Conservation (phyloP, 2,113 vertebrate species). For the Gracilinanus agilis region DNA sequence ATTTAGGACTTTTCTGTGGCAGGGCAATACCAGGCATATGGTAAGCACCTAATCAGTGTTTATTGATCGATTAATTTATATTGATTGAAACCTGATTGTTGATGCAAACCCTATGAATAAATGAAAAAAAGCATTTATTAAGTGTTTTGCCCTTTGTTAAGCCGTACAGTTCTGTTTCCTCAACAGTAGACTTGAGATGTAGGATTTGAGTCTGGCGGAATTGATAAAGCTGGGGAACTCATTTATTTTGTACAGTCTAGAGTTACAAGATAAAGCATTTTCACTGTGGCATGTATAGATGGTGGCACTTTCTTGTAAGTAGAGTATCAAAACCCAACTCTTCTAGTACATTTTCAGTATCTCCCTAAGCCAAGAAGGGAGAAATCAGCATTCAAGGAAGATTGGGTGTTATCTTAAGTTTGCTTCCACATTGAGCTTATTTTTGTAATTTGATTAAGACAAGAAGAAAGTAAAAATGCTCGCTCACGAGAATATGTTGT, state of each 20-base stretch:
- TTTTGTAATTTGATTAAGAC: not conserved
- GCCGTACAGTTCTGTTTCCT: not conserved
- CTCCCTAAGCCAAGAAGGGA: not conserved
- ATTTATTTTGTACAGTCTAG: not conserved
- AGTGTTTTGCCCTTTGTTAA: not conserved
- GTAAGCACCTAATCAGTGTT: not conserved
- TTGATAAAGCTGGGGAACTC: not conserved
- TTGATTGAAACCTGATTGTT: not conserved
- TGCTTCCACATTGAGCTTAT: not conserved
- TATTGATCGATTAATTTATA: not conserved
- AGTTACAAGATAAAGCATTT: not conserved
- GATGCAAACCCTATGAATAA: not conserved
- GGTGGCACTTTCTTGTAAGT: not conserved
- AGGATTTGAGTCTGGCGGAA: not conserved
- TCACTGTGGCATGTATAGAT: not conserved
- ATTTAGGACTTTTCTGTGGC: not conserved
- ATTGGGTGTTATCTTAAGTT: not conserved
- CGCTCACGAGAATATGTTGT: not conserved
- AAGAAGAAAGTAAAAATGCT: not conserved
- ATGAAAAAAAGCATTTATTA: not conserved
- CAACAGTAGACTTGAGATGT: not conserved
- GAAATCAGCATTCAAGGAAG: not conserved
- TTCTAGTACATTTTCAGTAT: not conserved
- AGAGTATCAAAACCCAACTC: not conserved
- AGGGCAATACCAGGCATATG: not conserved